Evolutionary conservation across 37 sponge, comb jelly and placozoan genomes (phyloP), one percentile per base, ranked within the genome.

Genomic region (Agelas oroides): DNA sequence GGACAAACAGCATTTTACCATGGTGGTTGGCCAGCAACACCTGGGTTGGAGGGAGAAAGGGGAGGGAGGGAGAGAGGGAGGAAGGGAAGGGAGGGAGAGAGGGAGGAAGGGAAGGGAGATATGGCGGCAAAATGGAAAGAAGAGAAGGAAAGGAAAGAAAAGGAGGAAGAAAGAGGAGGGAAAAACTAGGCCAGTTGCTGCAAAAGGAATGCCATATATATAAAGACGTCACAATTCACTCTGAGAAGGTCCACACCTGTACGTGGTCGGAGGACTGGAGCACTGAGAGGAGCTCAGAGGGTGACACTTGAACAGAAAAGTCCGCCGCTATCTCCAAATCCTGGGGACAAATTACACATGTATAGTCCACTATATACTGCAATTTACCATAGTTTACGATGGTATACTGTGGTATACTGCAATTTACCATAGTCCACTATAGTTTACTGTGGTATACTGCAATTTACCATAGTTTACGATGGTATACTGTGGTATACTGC

Each of bases 311-410:
- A 31, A 86, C 33, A 1, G 35, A 17, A 53, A 95, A 88, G 39
- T 92, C 93, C 37, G 91, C 91, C 34, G 96, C 96, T 25, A 95
- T 84, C 77, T 95, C 96, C 54, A 95, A 57, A 46, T 95, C 96
- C 91, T 92, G 65, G 12, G 27, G 11, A 40, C 46, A 77, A 23
- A 54, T 21, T 16, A 28, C 46, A 23, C 5, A 62, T 24, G 28
- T 46, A 8, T 46, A 24, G 19, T 33, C 55, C 6, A 40, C 55
- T 56, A 21, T 41, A 3, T 56, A 3, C 54, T 3, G 41, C 76
- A 76, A 21, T 37, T 38, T 14, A 18, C 71, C 15, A n/a, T 35
- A n/a, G n/a, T n/a, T 6, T 21, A 69, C 35, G 58, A 56, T 18
- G 15, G 58, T 15, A 56, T 56, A 56, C 27, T 25, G 37, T 52